phyloP scores from a whole-genome alignment of 2,797 vertebrate species.

The Onychomys torridus region DNA sequence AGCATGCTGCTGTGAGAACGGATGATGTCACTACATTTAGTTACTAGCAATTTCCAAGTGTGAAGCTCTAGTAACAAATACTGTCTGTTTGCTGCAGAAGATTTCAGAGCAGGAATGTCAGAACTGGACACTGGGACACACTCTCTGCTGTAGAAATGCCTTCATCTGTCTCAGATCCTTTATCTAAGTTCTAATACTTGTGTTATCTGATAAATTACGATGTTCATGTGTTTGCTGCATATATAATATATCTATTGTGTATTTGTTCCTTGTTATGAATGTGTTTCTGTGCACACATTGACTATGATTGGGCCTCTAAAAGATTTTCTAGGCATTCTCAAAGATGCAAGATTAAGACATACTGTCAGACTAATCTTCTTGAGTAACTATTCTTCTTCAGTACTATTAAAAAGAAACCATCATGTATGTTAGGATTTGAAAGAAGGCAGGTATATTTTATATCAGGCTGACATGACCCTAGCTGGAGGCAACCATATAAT shows the following conservation, averaged over 20 bases:
- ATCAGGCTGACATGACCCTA: background rate
- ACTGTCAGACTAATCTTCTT: background rate
- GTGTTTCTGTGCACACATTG: background rate
- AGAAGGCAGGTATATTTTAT: background rate
- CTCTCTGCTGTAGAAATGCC: background rate
- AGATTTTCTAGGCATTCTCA: background rate
- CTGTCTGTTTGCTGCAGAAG: background rate
- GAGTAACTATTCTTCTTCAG: background rate
- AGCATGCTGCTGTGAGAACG: background rate
- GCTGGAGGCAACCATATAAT: background rate
- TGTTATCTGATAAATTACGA: background rate
- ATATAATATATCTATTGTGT: too few relatives aligned
- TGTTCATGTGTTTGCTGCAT: background rate
- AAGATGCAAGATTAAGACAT: background rate
- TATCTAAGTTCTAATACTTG: background rate
- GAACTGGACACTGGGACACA: background rate
- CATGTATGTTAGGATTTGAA: background rate
- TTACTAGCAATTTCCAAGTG: background rate
- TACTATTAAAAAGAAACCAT: background rate
- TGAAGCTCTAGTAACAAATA: background rate
- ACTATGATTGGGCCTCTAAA: background rate
- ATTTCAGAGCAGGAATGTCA: too few relatives aligned
- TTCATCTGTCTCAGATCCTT: background rate
- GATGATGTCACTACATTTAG: background rate
- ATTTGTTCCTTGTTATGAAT: background rate